Base-by-base conservation (phyloP, 2,888 invertebrate species). In the Dolomedes plantarius region DNA sequence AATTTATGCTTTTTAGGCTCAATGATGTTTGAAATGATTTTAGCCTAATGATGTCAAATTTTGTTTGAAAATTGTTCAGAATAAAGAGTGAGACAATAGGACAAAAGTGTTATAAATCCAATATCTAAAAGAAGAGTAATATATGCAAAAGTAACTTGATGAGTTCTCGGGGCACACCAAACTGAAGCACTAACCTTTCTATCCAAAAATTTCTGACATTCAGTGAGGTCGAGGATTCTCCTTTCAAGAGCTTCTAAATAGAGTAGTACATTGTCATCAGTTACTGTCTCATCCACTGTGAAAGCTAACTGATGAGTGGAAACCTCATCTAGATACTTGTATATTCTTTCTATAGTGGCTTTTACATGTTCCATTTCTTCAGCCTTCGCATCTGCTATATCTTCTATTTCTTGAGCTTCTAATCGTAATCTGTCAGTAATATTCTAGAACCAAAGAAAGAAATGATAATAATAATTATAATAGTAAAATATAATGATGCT, bases 231-330 rank as follows among this genome's bases (percentile, higher is more conserved):
- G n/a, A 73, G 67, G 5, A 77, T 36, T 29, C 67, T 73, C 13
- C 72, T 27, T 31, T 85, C 83, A 16, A 78, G 39, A 0, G 77
- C 72, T 73, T 77, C 83, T 16, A 85, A 72, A 13, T 85, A 85
- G 16, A 64, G 68, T 9, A 85, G 39, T 0, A 85, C 11, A 73
- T 85, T 85, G 36, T 85, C 83, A 67, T 85, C 77, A 19, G 83
- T 78, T 9, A 85, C 73, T 0, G 65, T 68, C n/a, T 73, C 36
- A 28, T 85, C 83, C 9, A 78, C 68, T 13, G 77, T 62, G 23
- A 85, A 73, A 19, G 83, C n/a, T 1, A 85, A 41, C 23, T 68
- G n/a, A 7, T 78, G 72, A 6, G 41, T 65, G 23, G 83, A 73
- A 7, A 85, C n/a, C 16, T 68, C 23, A 46, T 73, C 77, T n/a